These are phyloP conservation scores for Callinectes sapidus DNA, from an alignment of 2,888 invertebrate genomes.

Conservation along the genomic window DNA sequence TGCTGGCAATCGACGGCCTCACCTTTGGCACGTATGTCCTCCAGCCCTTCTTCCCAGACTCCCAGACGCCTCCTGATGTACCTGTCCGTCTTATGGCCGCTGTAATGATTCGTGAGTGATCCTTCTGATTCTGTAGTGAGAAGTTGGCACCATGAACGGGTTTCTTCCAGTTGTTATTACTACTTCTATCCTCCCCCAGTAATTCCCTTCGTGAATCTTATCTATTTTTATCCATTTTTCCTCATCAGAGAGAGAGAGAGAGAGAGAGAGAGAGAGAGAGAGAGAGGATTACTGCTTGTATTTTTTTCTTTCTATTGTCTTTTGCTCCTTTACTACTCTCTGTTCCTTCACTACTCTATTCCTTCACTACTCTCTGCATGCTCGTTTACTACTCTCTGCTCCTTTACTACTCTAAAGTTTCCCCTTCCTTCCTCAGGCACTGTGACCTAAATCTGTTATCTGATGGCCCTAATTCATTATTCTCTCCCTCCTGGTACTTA, in stretches of 20 bases:
- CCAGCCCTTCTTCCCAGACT: constrained; percentile 82
- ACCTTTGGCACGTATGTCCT: constrained; percentile 95
- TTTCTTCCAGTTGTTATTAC: not conserved
- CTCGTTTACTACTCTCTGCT: too few species aligned
- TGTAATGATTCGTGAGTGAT: constrained; percentile 78
- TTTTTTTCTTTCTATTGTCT: too few species aligned
- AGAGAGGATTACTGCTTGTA: not conserved
- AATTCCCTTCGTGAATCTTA: not conserved
- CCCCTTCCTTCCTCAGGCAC: not conserved
- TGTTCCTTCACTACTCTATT: not conserved
- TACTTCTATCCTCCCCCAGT: not conserved
- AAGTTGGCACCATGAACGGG: not conserved
- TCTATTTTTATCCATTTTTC: not conserved
- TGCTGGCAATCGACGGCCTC: constrained; percentile 93
- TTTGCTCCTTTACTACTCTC: too few species aligned
- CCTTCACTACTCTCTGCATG: not conserved
- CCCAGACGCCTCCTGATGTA: constrained; percentile 87
- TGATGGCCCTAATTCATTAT: not conserved
- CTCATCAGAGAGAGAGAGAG: not conserved
- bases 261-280: constrained; percentile 44
- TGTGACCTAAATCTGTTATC: not conserved
- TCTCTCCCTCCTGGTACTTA: not conserved
- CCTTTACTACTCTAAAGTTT: not conserved
- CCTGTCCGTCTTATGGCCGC: constrained; percentile 92
- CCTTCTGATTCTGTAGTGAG: not conserved